Evolutionary conservation across 1,140 invertebrate species (phyloP), one percentile per base, ranked within the genome.

Genomic region (Scylla paramamosain): DNA sequence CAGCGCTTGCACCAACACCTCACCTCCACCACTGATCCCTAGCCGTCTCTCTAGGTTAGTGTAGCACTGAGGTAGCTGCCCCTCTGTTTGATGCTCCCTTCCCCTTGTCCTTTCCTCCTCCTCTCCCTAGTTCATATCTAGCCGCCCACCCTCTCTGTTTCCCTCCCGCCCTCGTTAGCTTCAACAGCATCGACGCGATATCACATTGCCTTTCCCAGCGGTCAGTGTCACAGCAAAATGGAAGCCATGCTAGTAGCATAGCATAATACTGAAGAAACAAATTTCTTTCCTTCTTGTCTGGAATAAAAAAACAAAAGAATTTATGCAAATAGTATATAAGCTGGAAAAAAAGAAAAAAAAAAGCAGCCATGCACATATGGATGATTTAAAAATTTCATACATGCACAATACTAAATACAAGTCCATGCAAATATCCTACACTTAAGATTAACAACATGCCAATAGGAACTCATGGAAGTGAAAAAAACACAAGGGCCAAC

Each of bases 101-200:
- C 82, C 82, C 94, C 94, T 52, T 87, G 59, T 48, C 82, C 94
- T 77, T 52, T 84, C 83, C 59, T 87, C 84, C 94, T 86, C 84
- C 86, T 91, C 94, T 95, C 94, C 94, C 91, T 92, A 95, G 89
- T 95, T 95, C 94, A 95, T 95, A 95, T 95, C 94, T 95, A 95
- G 89, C 89, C 39, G 94, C 94, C 94, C 91, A 92, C 94, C 94
- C 94, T 95, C 91, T 92, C 91, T 95, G 59, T 92, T 92, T 92
- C 94, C 94, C 94, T 95, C 94, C 94, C 91, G 32, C 91, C 91
- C 91, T 95, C 94, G 94, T 95, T 95, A 95, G 94, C 94, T 95
- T 95, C 94, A 95, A 95, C 94, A 95, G 94, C 94, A 95, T 95
- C 94, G 94, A 95, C 94, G 94, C 91, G 94, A 92, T 95, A 95